Conservation (phyloP, 2,888 invertebrate species). For the Orchesellides sinensis region DNA sequence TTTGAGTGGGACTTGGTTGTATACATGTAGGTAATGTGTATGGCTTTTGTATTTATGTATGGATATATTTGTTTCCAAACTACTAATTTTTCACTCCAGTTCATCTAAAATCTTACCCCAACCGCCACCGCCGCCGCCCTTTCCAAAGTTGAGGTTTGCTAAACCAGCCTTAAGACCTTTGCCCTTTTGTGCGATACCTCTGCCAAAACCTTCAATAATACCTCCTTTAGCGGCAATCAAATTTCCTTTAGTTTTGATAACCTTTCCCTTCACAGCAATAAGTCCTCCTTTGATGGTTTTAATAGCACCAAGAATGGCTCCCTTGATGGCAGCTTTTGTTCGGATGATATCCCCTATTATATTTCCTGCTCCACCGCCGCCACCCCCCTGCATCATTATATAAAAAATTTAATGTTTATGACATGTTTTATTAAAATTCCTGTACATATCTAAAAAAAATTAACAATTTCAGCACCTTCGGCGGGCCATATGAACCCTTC, state of each 20-base stretch:
- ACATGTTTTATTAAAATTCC: neutral
- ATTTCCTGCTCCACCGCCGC: constrained; percentile 67
- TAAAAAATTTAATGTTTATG: neutral
- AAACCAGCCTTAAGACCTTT: constrained; percentile 73
- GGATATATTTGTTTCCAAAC: neutral
- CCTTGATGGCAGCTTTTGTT: constrained; percentile 76
- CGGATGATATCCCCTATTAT: constrained; percentile 72
- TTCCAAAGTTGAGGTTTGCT: constrained; percentile 72
- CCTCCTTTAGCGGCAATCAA: constrained; percentile 87
- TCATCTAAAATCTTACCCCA: constrained; percentile 35
- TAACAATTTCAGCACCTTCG: constrained; percentile 47
- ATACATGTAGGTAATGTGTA: neutral
- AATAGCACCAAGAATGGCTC: constrained; percentile 90
- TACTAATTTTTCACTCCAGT: neutral
- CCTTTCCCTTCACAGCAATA: constrained; percentile 90
- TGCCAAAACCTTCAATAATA: constrained; percentile 87
- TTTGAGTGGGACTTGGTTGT: neutral
- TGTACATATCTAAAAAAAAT: neutral
- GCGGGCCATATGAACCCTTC: constrained; percentile 61
- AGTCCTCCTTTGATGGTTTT: constrained; percentile 93
- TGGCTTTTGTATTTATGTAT: neutral
- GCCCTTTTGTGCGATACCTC: constrained; percentile 86
- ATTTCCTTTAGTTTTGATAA: constrained; percentile 90
- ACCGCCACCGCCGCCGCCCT: constrained; percentile 64
- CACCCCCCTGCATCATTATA: constrained; percentile 38